Evolutionary conservation across 1,140 invertebrate species (phyloP), one percentile per base, ranked within the genome.

Genomic region (Procambarus clarkii): DNA sequence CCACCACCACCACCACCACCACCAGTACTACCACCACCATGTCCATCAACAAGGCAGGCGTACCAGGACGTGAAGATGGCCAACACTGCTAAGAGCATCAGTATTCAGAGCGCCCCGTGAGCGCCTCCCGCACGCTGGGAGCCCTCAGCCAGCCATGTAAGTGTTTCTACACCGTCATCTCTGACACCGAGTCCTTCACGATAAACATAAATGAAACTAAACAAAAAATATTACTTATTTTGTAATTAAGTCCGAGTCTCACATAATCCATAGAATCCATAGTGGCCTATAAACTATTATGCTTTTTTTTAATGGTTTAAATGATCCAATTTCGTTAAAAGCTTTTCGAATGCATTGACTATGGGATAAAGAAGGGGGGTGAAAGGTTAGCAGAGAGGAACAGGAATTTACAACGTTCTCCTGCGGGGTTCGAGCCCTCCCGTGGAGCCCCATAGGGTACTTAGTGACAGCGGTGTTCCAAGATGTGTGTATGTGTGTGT

Each of bases 61-160:
- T 54, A 18, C 46, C 44, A 9, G 34, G 44, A n/a, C 54, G 44
- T n/a, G 24, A 18, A 45, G 54, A 71, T 76, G 21, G 21, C 24
- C 50, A 45, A 44, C 50, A 18, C 84, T 46, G 50, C 77, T 86
- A 71, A 77, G 71, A 86, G 84, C 84, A 86, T 86, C 74, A 86
- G 84, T 54, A 86, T 86, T 86, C 84, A 86, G 54, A 86, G 71
- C 74, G 71, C 74, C 71, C 48, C n/a, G 44, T 9, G 50, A 54
- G 34, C 34, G 34, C 34, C 34, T 21, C 64, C 46, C 84, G 21
- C 84, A 74, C 34, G 84, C 46, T 24, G 84, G n/a, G 71, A 74
- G 71, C 48, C 46, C 48, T 86, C 69, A 69, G 46, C 44, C 64
- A 76, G 64, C 44, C 74, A 34, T 69, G 80, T 64, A 64, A 64